phyloP scores from a whole-genome alignment of 2,113 vertebrate genomes.

The Perca fluviatilis region DNA sequence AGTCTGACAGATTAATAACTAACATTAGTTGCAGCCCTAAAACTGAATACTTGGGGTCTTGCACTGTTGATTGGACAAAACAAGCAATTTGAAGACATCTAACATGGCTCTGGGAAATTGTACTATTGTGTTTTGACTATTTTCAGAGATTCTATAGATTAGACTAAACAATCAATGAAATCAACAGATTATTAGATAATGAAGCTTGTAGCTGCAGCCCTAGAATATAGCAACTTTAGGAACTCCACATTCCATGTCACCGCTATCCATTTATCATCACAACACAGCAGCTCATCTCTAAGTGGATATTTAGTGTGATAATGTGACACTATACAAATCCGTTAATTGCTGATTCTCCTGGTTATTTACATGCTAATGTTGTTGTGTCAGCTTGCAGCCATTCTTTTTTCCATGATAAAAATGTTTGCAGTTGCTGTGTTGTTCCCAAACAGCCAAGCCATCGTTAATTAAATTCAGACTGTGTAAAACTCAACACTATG shows the following conservation, averaged over 20 bases:
- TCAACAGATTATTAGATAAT: neutral
- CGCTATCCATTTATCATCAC: neutral
- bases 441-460: slow-evolving; percentile 11
- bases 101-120: neutral
- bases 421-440: slow-evolving; percentile 13
- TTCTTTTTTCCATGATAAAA: slow-evolving; percentile 7
- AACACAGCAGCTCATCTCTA: slow-evolving; percentile 35
- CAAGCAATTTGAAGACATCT: neutral
- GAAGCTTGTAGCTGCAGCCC: neutral
- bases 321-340: slow-evolving; percentile 50
- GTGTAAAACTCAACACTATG: slow-evolving; percentile 1
- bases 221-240: neutral
- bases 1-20: neutral
- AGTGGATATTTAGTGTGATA: slow-evolving; percentile 40
- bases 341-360: slow-evolving; percentile 39
- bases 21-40: neutral
- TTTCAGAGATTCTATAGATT: neutral
- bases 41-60: neutral
- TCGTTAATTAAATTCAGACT: slow-evolving; percentile 37
- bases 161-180: neutral
- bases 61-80: neutral
- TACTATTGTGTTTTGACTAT: neutral
- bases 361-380: slow-evolving; percentile 41
- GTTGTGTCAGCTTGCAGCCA: slow-evolving; percentile 21
- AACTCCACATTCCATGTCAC: neutral